Conservation (phyloP, 2,797 vertebrate genomes). For the Pelodytes ibericus region DNA sequence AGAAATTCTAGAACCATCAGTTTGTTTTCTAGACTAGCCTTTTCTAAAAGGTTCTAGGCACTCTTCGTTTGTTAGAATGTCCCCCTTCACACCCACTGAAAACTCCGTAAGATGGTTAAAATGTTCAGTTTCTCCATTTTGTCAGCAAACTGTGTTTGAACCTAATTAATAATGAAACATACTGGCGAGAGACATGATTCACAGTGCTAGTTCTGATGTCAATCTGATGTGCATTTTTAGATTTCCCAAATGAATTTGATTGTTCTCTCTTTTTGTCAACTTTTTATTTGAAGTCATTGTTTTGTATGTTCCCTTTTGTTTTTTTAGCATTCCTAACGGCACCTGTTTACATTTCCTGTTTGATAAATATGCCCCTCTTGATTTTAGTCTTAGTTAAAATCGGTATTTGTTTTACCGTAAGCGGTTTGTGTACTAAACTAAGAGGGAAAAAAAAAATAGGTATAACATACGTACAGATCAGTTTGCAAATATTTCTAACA, state of each 20-base stretch:
- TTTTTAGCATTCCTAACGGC: no score
- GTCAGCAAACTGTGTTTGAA: constrained; percentile 54
- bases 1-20: neutral
- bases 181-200: constrained; percentile 51
- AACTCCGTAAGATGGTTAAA: constrained; percentile 41
- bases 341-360: no score
- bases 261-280: constrained; percentile 37
- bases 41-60: no score
- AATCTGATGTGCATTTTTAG: constrained; percentile 47
- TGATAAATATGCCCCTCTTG: no score
- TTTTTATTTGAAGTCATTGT: constrained; percentile 12
- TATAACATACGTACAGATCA: no score
- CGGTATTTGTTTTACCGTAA: no score
- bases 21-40: neutral
- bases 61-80: no score
- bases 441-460: no score
- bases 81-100: constrained; percentile 16
- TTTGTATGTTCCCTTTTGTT: no score
- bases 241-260: constrained; percentile 52
- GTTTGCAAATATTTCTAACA: no score
- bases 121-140: constrained; percentile 46
- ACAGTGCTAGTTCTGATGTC: constrained; percentile 39
- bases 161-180: constrained; percentile 53
- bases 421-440: no score
- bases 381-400: no score